Percentiles rank a stretch among this genome's conserved stretches.
Conservation (phyloP, 1,140 invertebrate genomes). For the Wasmannia auropunctata region DNA sequence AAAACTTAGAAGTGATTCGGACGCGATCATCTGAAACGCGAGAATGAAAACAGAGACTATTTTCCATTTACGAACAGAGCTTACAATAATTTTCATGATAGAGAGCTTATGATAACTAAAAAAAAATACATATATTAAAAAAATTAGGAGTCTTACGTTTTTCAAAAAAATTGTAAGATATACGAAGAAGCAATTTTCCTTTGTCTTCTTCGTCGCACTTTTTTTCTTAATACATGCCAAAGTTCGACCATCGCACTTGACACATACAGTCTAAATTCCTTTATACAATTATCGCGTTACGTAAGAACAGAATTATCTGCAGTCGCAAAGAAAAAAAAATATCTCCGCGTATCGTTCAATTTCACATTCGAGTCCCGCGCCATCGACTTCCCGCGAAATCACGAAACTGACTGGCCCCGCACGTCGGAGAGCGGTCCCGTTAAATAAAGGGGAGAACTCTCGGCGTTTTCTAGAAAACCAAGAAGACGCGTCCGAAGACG, state of each 20-base stretch:
- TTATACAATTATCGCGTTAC: neutral
- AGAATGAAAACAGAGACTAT: too few relatives aligned
- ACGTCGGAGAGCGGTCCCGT: neutral
- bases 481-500: neutral
- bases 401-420: neutral
- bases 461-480: neutral
- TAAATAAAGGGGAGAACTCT: neutral
- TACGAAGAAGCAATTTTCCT: neutral
- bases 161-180: neutral
- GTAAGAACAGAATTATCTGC: neutral
- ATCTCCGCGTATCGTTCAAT: neutral
- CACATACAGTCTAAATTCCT: neutral
- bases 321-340: too few relatives aligned
- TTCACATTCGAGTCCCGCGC: neutral
- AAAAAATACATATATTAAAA: neutral
- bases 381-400: neutral
- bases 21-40: neutral
- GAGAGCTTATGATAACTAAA: too few relatives aligned
- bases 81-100: too few relatives aligned
- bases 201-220: neutral
- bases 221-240: conserved; percentile 1
- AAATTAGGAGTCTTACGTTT: neutral
- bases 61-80: too few relatives aligned
- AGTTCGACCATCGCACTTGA: neutral
- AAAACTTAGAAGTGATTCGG: neutral